Evolutionary conservation across 2,113 vertebrate species (phyloP).

Genomic region (Corvus moneduloides): DNA sequence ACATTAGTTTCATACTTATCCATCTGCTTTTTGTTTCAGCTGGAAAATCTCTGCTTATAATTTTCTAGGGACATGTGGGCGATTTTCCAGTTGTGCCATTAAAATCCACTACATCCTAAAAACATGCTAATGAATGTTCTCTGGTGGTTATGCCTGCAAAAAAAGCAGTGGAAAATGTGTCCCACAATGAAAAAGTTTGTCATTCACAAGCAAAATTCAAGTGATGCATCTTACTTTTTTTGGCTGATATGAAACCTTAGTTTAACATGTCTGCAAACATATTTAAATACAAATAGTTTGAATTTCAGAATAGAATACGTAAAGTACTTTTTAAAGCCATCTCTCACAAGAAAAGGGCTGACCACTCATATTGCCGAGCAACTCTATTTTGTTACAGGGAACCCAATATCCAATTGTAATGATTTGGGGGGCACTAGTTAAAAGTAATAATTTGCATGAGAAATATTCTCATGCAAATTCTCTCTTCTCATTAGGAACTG

Average conservation of each 20-base stretch:
- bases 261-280: conserved; percentile 16
- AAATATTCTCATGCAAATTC: conserved; percentile 18
- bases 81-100: conserved; percentile 69
- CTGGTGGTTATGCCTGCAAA: conserved; percentile 27
- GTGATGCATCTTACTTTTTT: background rate
- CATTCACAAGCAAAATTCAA: conserved; percentile 29
- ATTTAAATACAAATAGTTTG: conserved; percentile 46
- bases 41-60: conserved; percentile 65
- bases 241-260: background rate
- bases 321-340: conserved; percentile 29
- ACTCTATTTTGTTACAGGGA: conserved; percentile 54
- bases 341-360: conserved; percentile 25
- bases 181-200: background rate
- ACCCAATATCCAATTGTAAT: conserved; percentile 24
- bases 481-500: conserved; percentile 54
- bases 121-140: conserved; percentile 74
- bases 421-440: conserved; percentile 26
- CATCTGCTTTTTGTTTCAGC: conserved; percentile 75
- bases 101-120: conserved; percentile 70
- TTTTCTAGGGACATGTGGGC: conserved; percentile 66
- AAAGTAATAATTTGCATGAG: conserved; percentile 64
- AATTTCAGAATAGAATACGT: conserved; percentile 37
- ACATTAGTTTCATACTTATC: conserved; percentile 72
- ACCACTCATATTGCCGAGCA: conserved; percentile 68
- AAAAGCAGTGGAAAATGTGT: background rate